Evolutionary conservation across 1,140 invertebrate species (phyloP).

Genomic region (Bombus cullumanus): DNA sequence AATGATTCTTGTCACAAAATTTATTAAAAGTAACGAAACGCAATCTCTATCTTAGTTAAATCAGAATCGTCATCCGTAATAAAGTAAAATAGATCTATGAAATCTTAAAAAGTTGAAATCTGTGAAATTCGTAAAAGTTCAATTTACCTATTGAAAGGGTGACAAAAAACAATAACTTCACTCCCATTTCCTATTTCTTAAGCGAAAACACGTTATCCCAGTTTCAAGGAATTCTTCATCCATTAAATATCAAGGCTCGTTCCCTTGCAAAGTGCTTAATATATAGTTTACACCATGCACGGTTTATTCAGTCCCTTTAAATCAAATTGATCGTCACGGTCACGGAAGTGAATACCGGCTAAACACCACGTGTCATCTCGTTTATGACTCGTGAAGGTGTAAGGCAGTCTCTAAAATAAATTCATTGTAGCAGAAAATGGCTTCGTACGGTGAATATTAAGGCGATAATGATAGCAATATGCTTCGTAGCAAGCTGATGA

Average conservation of each 20-base stretch:
- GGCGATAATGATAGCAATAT: constrained; percentile 47
- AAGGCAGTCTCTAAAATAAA: constrained; percentile 10
- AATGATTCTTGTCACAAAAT: background rate
- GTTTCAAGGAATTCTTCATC: background rate
- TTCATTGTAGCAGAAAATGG: constrained; percentile 15
- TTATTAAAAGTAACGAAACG: too few relatives aligned
- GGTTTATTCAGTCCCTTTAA: background rate
- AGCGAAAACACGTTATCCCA: background rate
- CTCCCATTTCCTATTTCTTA: background rate
- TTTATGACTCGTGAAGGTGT: background rate
- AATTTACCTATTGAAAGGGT: too few relatives aligned
- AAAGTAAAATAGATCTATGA: background rate
- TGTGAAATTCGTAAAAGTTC: too few relatives aligned
- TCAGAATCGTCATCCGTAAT: background rate
- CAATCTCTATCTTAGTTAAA: too few relatives aligned
- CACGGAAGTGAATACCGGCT: background rate
- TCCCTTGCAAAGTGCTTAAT: background rate
- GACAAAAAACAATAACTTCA: background rate
- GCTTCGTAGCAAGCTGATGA: constrained; percentile 41
- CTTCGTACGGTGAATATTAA: constrained; percentile 10
- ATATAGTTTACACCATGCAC: background rate
- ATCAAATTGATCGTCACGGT: background rate
- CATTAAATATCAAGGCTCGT: too few relatives aligned
- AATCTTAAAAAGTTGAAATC: background rate
- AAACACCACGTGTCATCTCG: constrained; percentile 26